Conservation (phyloP, 2,797 vertebrate species). For the Myotis vivesi region DNA sequence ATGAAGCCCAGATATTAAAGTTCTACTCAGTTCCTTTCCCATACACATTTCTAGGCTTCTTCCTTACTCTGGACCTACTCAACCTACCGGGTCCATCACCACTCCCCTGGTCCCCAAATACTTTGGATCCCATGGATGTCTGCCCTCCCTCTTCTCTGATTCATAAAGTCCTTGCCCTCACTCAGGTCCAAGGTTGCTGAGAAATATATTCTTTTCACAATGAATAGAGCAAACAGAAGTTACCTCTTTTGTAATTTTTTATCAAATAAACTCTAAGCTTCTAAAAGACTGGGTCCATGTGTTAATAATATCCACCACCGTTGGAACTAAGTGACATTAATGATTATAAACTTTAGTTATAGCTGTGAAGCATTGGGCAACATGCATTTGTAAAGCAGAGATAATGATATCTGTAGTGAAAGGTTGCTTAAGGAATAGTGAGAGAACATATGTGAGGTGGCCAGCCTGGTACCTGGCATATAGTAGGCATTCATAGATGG, state of each 20-base stretch:
- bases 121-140: not conserved
- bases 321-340: not conserved
- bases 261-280: not conserved
- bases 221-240: not conserved
- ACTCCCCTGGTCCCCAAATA: not conserved
- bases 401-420: not conserved
- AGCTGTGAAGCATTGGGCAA: not conserved
- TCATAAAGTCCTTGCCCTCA: not conserved
- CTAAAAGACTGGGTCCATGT: not conserved
- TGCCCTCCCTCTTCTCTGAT: not conserved
- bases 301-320: not conserved
- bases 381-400: not conserved
- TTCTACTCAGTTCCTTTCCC: not conserved
- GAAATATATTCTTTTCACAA: not conserved
- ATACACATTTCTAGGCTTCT: not conserved
- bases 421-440: not conserved
- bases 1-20: not conserved
- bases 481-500: no score
- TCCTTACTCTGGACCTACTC: not conserved
- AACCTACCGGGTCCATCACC: not conserved
- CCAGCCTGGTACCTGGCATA: not conserved
- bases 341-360: not conserved
- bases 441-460: not conserved
- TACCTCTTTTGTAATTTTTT: not conserved
- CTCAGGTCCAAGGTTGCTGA: not conserved